Percentiles rank a stretch among this genome's conserved stretches.
Conservation (phyloP, 2,113 vertebrate species). For the Psephotus haematonotus region DNA sequence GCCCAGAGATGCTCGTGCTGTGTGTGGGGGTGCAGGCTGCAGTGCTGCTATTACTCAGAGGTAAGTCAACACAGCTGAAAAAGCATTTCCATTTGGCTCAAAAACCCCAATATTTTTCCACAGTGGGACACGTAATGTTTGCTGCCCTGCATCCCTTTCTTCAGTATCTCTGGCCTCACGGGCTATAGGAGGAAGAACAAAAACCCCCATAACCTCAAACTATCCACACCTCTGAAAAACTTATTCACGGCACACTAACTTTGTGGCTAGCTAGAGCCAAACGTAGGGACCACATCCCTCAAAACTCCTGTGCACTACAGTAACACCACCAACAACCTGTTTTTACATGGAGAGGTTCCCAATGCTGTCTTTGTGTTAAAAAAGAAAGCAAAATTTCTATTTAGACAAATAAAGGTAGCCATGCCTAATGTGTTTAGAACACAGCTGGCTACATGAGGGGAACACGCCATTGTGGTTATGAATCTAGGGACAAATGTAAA, state of each 20-base stretch:
- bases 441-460: not conserved
- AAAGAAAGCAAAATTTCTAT: not conserved
- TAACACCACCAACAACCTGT: not conserved
- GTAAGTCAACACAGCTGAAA: constrained; percentile 55
- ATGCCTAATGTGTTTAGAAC: not conserved
- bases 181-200: not conserved
- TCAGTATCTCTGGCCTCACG: not conserved
- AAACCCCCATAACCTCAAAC: not conserved
- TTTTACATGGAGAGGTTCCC: not conserved
- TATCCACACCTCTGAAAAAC: not conserved
- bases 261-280: not conserved
- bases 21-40: not conserved
- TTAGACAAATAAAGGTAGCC: not conserved
- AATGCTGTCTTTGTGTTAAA: not conserved
- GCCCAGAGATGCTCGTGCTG: not conserved
- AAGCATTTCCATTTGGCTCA: constrained; percentile 60
- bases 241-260: not conserved
- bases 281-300: not conserved
- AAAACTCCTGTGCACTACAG: not conserved
- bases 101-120: constrained; percentile 63
- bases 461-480: not conserved
- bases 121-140: not conserved
- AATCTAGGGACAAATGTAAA: not conserved
- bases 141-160: not conserved
- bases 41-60: constrained; percentile 50